Evolutionary conservation across 2,888 invertebrate species (phyloP).

Genomic region (Aporophyla lueneburgensis): DNA sequence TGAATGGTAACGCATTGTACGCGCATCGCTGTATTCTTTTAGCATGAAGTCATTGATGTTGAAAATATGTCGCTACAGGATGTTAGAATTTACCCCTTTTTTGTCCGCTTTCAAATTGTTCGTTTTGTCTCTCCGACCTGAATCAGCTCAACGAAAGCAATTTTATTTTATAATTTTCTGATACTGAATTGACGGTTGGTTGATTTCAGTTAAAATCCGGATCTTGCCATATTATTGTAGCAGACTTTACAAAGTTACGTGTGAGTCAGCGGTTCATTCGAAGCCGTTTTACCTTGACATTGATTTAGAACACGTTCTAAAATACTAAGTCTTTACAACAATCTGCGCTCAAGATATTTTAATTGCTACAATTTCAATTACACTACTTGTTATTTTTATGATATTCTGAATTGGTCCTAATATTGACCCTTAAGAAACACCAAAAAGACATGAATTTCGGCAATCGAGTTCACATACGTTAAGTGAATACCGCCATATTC

Average conservation of each 20-base stretch:
- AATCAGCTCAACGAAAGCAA: neutral
- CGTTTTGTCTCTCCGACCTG: neutral
- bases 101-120: neutral
- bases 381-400: neutral
- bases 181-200: too few species aligned
- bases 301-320: conserved; percentile 53
- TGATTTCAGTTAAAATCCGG: conserved; percentile 5
- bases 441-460: neutral
- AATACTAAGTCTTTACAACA: conserved; percentile 25
- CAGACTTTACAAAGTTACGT: conserved; percentile 7
- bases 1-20: conserved; percentile 69
- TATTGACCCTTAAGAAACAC: conserved; percentile 8
- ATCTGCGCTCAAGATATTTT: neutral
- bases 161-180: conserved; percentile 1
- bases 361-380: neutral
- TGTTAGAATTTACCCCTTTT: conserved; percentile 59
- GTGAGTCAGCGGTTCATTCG: conserved; percentile 43
- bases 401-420: neutral
- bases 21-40: conserved; percentile 76
- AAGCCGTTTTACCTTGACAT: conserved; percentile 58
- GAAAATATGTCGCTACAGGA: conserved; percentile 78
- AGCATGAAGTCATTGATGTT: conserved; percentile 84
- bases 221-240: neutral
- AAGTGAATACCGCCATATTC: neutral
- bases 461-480: neutral